Evolutionary conservation across 1,140 invertebrate species (phyloP).

Genomic region (Atopsyche davidsoni): DNA sequence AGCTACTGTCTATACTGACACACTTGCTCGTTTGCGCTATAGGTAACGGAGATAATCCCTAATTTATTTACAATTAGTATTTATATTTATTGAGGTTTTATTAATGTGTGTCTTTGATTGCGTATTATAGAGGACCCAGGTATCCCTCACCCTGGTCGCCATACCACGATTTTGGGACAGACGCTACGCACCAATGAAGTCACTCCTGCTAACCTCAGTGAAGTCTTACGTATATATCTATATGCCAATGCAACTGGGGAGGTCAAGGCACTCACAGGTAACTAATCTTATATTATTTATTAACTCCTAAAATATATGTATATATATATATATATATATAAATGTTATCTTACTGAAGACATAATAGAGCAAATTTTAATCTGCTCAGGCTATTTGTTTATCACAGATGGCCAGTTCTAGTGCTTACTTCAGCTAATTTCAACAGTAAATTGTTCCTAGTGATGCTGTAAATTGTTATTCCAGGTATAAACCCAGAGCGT

Average conservation of each 20-base stretch:
- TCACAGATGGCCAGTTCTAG: no score
- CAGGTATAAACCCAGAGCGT: conserved; percentile 65
- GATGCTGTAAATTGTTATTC: conserved; percentile 2
- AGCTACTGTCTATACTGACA: conserved; percentile 80
- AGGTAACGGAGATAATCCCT: conserved; percentile 36
- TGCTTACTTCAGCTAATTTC: no score
- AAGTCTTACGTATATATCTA: conserved; percentile 84
- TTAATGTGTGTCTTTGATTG: conserved; percentile 27
- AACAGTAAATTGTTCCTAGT: no score
- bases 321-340: background rate
- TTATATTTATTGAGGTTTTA: background rate
- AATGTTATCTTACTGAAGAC: background rate
- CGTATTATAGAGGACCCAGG: conserved; percentile 76
- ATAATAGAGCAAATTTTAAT: no score
- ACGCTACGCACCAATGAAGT: conserved; percentile 88
- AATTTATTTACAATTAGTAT: background rate
- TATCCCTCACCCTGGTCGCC: conserved; percentile 79
- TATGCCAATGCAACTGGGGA: conserved; percentile 81
- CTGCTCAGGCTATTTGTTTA: no score
- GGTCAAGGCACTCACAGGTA: conserved; percentile 71
- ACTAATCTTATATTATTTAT: background rate
- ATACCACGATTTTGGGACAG: conserved; percentile 83
- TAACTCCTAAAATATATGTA: background rate
- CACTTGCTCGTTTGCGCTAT: conserved; percentile 89
- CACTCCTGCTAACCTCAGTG: conserved; percentile 84